Percentiles rank a stretch among this genome's conserved stretches.
Evolutionary conservation across 2,797 vertebrate species (phyloP).

Genomic region (Myripristis jacobus): DNA sequence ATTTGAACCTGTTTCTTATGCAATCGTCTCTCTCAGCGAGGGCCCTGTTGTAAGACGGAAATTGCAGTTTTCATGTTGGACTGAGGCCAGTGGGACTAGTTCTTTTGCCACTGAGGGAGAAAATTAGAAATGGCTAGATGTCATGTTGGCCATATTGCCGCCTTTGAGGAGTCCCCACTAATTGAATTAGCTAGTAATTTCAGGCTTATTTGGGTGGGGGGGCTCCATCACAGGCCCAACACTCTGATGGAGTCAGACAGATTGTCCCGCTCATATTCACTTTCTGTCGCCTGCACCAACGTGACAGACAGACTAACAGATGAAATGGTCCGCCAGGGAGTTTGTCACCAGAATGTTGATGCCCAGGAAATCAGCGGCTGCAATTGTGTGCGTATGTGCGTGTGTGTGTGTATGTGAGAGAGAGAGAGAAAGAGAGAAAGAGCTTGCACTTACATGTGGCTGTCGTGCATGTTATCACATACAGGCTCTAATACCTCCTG

Average conservation of each 20-base stretch:
- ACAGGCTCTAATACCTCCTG: constrained; percentile 64
- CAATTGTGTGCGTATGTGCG: not conserved
- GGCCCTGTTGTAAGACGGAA: constrained; percentile 52
- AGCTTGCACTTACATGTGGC: constrained; percentile 3
- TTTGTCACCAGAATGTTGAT: constrained; percentile 58
- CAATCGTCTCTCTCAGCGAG: constrained; percentile 58
- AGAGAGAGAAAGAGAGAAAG: not conserved
- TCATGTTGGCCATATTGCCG: constrained; percentile 59
- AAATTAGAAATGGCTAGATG: constrained; percentile 74
- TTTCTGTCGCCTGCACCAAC: constrained; percentile 45
- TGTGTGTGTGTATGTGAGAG: constrained; percentile 19
- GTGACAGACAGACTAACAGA: constrained; percentile 49
- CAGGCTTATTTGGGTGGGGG: constrained; percentile 66
- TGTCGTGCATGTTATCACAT: constrained; percentile 49
- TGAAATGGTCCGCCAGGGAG: constrained; percentile 29
- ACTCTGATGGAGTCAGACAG: constrained; percentile 57
- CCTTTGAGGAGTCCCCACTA: constrained; percentile 70
- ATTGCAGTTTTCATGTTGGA: constrained; percentile 62
- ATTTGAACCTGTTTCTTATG: constrained; percentile 58
- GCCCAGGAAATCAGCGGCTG: constrained; percentile 34
- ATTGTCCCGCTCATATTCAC: constrained; percentile 51
- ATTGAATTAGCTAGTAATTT: constrained; percentile 79
- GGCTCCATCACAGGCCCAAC: constrained; percentile 34
- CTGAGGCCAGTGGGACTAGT: constrained; percentile 51
- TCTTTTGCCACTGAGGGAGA: constrained; percentile 64